These are phyloP conservation scores for Harpagoxenus sublaevis DNA, from an alignment of 2,888 invertebrate species.

Conservation along the genomic window DNA sequence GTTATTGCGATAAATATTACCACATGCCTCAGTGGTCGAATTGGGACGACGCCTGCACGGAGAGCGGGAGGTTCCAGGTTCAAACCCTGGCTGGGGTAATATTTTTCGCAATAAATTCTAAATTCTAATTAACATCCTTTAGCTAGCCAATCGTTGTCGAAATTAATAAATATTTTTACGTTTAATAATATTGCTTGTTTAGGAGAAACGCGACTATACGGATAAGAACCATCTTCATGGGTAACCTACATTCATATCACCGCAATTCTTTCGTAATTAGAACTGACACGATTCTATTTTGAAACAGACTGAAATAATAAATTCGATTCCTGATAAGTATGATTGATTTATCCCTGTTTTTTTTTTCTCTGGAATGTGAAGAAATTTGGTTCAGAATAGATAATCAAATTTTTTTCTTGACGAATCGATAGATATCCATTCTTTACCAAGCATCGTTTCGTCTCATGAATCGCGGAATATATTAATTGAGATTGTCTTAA, in stretches of 20 bases:
- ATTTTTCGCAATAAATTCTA: too few species aligned
- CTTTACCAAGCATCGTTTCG: neutral
- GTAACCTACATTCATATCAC: slow-evolving; percentile 26
- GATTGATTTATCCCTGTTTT: neutral
- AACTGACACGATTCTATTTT: neutral
- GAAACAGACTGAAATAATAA: neutral
- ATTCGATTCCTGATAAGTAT: slow-evolving; percentile 3
- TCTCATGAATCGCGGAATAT: neutral
- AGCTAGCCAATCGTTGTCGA: too few species aligned
- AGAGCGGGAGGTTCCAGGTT: too few species aligned
- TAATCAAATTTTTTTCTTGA: neutral
- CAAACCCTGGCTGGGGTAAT: too few species aligned
- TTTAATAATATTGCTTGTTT: slow-evolving; percentile 8
- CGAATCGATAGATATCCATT: neutral
- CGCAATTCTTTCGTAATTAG: slow-evolving; percentile 20
- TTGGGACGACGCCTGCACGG: too few species aligned
- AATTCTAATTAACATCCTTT: too few species aligned
- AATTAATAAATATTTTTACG: too few species aligned
- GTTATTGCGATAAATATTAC: too few species aligned
- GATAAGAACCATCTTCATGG: neutral
- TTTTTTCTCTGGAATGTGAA: neutral
- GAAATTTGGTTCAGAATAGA: neutral
- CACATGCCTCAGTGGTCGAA: too few species aligned
- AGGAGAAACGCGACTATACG: neutral
- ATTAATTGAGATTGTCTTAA: neutral